These are phyloP conservation scores for Vipera ursinii DNA, from an alignment of 2,797 vertebrate species.

Conservation along the genomic window DNA sequence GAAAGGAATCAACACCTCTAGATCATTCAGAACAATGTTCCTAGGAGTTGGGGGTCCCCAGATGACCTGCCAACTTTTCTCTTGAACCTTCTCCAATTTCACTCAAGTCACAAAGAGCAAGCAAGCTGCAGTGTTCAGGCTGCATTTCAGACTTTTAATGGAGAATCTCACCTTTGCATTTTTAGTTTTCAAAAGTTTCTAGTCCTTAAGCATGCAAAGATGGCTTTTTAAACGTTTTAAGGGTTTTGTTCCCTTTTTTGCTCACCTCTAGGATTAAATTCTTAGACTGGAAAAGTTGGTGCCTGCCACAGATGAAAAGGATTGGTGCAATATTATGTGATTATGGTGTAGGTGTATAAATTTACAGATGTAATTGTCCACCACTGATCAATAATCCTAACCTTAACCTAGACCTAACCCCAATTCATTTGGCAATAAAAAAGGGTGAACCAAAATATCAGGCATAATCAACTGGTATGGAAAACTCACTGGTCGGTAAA, in stretches of 20 bases:
- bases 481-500: not conserved
- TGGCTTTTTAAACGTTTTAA: not conserved
- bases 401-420: not conserved
- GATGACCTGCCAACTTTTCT: not conserved
- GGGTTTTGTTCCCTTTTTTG: not conserved
- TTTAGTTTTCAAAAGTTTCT: not conserved
- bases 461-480: not conserved
- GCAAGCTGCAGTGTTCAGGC: not conserved
- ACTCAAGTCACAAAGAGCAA: not conserved
- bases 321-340: not conserved
- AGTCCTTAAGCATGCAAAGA: not conserved
- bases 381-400: not conserved
- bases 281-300: not conserved
- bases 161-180: not conserved
- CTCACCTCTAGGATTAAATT: not conserved
- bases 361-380: not conserved
- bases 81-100: not conserved
- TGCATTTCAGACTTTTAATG: not conserved
- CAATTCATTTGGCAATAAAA: not conserved
- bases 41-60: not conserved
- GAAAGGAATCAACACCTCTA: conserved; percentile 35
- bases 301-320: not conserved
- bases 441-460: not conserved
- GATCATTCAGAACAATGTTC: conserved; percentile 44
- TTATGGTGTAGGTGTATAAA: not conserved